phyloP scores from a whole-genome alignment of 2,888 invertebrate species.

The Drosophila hamatofila region DNA sequence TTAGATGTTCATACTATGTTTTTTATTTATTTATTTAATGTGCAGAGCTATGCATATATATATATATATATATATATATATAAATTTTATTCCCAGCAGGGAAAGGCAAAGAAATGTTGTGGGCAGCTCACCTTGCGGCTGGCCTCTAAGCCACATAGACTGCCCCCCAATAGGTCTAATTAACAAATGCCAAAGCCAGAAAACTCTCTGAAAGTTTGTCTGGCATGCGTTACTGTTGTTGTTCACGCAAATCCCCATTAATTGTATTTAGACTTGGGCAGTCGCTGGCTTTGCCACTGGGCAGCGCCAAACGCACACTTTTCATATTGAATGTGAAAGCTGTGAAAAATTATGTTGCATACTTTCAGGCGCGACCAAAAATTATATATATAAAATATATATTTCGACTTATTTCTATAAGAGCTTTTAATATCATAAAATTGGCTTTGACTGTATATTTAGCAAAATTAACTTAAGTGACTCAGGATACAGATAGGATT shows the following conservation, averaged over 20 bases:
- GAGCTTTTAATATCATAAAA: no score
- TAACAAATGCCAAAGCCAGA: slow-evolving; percentile 65
- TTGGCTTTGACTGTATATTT: no score
- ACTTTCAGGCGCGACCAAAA: slow-evolving; percentile 2
- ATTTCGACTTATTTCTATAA: no score
- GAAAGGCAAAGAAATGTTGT: neutral
- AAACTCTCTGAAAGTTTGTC: slow-evolving; percentile 30
- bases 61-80: neutral
- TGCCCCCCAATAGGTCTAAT: slow-evolving; percentile 53
- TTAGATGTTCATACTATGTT: slow-evolving; percentile 9
- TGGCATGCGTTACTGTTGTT: slow-evolving; percentile 13
- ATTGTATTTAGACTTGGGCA: slow-evolving; percentile 15
- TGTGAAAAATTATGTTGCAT: slow-evolving; percentile 12
- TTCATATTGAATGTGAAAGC: neutral
- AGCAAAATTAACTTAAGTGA: no score
- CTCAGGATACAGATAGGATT: no score
- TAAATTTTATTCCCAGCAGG: no score
- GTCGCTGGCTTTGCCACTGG: neutral
- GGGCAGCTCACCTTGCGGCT: slow-evolving; percentile 32
- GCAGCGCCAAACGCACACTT: slow-evolving; percentile 29
- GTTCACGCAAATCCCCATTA: slow-evolving; percentile 19
- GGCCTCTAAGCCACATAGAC: slow-evolving; percentile 26
- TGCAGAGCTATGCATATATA: slow-evolving; percentile 11
- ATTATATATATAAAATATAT: no score
- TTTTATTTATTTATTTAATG: slow-evolving; percentile 23